These are phyloP conservation scores for Tenthredo amoena DNA, from an alignment of 2,888 invertebrate genomes.

Conservation along the genomic window DNA sequence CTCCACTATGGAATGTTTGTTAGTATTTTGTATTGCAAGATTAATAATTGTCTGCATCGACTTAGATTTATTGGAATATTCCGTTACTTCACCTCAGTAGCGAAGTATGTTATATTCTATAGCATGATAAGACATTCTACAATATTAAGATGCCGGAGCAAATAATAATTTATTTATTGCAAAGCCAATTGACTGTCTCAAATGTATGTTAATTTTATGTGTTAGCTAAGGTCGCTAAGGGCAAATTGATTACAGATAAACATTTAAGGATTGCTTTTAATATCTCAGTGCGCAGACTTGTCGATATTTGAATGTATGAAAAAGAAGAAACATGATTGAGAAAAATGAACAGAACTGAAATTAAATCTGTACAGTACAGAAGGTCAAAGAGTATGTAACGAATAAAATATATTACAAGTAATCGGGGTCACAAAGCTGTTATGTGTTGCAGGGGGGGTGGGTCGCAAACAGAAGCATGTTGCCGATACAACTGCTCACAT, in stretches of 20 bases:
- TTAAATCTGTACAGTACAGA: not conserved
- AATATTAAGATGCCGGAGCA: not conserved
- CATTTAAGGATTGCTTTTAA: not conserved
- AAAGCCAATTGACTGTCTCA: slow-evolving; percentile 42
- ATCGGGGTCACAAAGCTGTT: slow-evolving; percentile 76
- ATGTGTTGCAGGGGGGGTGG: slow-evolving; percentile 78
- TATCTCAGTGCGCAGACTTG: not conserved
- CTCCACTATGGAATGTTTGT: slow-evolving; percentile 42
- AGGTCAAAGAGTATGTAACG: slow-evolving; percentile 2
- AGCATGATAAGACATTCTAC: not conserved
- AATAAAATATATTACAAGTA: slow-evolving; percentile 63
- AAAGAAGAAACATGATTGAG: not conserved
- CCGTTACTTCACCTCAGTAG: slow-evolving; percentile 1
- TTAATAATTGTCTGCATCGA: slow-evolving; percentile 16
- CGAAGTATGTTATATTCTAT: not conserved
- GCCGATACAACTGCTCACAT: slow-evolving; percentile 77
- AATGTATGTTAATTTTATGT: not conserved
- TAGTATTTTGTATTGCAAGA: slow-evolving; percentile 19
- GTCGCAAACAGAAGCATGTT: slow-evolving; percentile 77
- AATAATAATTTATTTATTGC: slow-evolving; percentile 18
- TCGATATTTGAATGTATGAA: slow-evolving; percentile 2
- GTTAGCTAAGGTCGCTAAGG: slow-evolving; percentile 9
- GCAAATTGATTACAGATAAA: not conserved
- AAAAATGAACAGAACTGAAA: not conserved
- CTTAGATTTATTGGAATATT: not conserved